Evolutionary conservation across 2,797 vertebrate species (phyloP).

Genomic region (Poliocrania exsul): DNA sequence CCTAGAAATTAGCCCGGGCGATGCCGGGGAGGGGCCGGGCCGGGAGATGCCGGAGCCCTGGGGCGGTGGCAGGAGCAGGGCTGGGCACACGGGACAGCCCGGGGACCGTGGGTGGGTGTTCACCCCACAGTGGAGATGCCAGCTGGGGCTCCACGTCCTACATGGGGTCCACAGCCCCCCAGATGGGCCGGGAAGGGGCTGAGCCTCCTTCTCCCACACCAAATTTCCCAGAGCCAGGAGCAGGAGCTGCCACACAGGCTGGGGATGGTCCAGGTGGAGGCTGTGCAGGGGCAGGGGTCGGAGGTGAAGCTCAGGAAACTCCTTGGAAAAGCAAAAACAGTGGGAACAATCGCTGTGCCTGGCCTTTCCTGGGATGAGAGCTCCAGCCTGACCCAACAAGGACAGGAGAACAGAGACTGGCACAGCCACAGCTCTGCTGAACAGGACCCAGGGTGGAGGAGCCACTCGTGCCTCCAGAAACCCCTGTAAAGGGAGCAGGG

Average conservation of each 20-base stretch:
- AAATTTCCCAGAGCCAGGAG: not conserved
- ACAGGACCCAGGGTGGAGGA: not conserved
- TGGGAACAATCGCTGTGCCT: fast-evolving
- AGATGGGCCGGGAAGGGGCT: fast-evolving
- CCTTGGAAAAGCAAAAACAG: not conserved
- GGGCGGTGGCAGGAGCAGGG: fast-evolving
- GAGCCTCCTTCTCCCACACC: not conserved
- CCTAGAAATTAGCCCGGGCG: slow-evolving; percentile 42
- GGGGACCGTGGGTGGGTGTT: fast-evolving
- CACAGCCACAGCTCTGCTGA: fast-evolving
- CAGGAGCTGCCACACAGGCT: not conserved
- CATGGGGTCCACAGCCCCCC: fast-evolving
- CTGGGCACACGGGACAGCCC: fast-evolving
- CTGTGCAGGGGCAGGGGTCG: not conserved
- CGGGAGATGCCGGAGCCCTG: not conserved
- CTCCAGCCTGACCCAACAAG: not conserved
- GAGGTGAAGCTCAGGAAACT: not conserved
- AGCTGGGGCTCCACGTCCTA: fast-evolving
- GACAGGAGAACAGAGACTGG: fast-evolving
- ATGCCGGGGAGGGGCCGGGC: not conserved
- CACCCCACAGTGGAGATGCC: fast-evolving
- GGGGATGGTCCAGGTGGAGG: not conserved
- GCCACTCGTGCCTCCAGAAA: fast-evolving
- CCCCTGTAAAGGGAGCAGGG: not conserved
- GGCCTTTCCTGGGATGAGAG: fast-evolving